Percentiles rank a stretch among this genome's conserved stretches.
phyloP scores from a whole-genome alignment of 1,140 invertebrate species.

The Caenorhabditis briggsae region DNA sequence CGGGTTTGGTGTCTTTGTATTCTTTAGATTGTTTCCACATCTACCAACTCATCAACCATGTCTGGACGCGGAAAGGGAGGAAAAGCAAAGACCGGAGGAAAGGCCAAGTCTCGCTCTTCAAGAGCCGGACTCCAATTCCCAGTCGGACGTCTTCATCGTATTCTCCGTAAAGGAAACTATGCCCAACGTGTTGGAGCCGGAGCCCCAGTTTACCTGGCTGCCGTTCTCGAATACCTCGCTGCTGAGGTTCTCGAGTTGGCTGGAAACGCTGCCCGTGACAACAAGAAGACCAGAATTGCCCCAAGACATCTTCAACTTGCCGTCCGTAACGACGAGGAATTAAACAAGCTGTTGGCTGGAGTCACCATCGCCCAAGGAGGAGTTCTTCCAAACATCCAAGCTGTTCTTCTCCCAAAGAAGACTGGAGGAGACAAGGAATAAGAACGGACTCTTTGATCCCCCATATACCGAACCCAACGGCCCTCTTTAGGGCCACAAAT shows the following conservation, averaged over 20 bases:
- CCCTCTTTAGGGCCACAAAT: slow-evolving; percentile 12
- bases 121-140: slow-evolving; percentile 84
- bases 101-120: slow-evolving; percentile 82
- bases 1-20: slow-evolving; percentile 51
- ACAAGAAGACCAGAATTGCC: slow-evolving; percentile 80
- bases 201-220: slow-evolving; percentile 84
- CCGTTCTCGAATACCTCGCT: slow-evolving; percentile 80
- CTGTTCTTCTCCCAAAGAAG: slow-evolving; percentile 84
- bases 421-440: slow-evolving; percentile 25
- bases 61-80: slow-evolving; percentile 79
- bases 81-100: slow-evolving; percentile 80
- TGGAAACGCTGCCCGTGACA: slow-evolving; percentile 84
- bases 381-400: slow-evolving; percentile 86
- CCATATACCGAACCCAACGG: neutral
- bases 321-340: slow-evolving; percentile 86
- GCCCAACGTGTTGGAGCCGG: slow-evolving; percentile 83
- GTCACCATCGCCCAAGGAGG: slow-evolving; percentile 88
- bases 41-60: slow-evolving; percentile 71
- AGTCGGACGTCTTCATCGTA: slow-evolving; percentile 84
- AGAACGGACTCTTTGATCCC: no score
- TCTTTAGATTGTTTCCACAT: neutral
- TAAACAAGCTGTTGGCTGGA: slow-evolving; percentile 85
- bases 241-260: slow-evolving; percentile 80
- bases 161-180: slow-evolving; percentile 80
- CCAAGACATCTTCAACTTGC: slow-evolving; percentile 80